Conservation (phyloP, 2,113 vertebrate genomes). For the Probosciger aterrimus region DNA sequence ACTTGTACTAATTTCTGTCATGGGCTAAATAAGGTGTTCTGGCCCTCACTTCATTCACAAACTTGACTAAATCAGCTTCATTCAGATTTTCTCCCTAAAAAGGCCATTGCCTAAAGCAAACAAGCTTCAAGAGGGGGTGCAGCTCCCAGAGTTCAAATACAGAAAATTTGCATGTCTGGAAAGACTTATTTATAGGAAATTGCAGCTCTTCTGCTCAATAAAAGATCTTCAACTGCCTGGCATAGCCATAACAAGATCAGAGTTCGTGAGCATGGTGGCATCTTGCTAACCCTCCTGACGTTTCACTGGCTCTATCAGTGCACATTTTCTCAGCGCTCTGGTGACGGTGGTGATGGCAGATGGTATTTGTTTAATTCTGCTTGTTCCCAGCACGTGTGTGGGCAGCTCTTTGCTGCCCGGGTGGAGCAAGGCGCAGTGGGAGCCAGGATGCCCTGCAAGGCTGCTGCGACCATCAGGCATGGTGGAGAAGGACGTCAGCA, state of each 20-base stretch:
- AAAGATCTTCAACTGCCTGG: not conserved
- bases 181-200: not conserved
- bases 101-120: not conserved
- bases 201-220: not conserved
- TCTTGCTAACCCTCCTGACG: not conserved
- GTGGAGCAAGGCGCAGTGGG: not conserved
- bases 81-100: not conserved
- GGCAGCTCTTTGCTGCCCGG: not conserved
- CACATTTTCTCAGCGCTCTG: not conserved
- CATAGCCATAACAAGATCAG: fast-evolving
- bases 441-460: not conserved
- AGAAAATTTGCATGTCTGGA: not conserved
- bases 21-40: not conserved
- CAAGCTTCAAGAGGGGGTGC: not conserved
- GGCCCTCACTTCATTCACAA: not conserved
- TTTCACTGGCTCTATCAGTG: fast-evolving
- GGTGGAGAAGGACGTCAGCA: not conserved
- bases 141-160: not conserved
- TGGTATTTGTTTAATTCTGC: slow-evolving; percentile 23
- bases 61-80: not conserved
- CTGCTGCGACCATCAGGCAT: fast-evolving
- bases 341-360: not conserved
- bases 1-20: not conserved
- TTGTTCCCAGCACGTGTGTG: not conserved
- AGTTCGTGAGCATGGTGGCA: fast-evolving